Conservation (phyloP, 1,140 invertebrate genomes). For the Coptotermes formosanus region DNA sequence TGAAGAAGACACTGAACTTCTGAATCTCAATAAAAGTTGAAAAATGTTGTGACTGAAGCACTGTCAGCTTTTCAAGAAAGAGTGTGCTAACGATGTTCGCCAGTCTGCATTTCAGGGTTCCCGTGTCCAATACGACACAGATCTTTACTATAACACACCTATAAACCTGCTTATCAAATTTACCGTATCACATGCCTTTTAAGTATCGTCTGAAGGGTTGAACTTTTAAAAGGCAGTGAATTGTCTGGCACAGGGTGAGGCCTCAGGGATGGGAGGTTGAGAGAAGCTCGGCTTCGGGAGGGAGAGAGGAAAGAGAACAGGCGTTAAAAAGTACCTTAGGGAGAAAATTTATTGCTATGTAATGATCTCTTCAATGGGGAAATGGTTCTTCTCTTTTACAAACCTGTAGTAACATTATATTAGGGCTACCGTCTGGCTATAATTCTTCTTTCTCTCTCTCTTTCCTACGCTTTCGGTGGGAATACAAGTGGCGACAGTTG, state of each 20-base stretch:
- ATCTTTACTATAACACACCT: background rate
- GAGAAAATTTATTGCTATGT: slow-evolving; percentile 19
- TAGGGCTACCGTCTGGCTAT: background rate
- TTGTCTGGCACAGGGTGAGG: slow-evolving; percentile 7
- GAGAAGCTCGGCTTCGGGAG: background rate
- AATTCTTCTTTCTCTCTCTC: background rate
- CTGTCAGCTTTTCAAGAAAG: too few species aligned
- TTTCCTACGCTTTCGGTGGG: background rate
- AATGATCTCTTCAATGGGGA: slow-evolving; percentile 15
- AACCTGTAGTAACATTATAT: slow-evolving; percentile 8
- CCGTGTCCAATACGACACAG: too few species aligned
- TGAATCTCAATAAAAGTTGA: too few species aligned
- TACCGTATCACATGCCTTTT: background rate
- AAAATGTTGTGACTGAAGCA: too few species aligned
- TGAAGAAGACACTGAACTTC: too few species aligned
- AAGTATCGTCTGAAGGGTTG: background rate
- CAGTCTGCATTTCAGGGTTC: too few species aligned
- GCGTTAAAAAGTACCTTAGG: slow-evolving; percentile 6
- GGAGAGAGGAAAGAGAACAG: background rate
- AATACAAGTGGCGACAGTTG: slow-evolving; percentile 8
- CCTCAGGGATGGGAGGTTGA: background rate
- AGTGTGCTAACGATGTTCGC: too few species aligned
- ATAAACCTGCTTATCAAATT: background rate
- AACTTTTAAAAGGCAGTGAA: slow-evolving; percentile 12
- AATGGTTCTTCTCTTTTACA: slow-evolving; percentile 13